These are phyloP conservation scores for Megaptera novaeangliae DNA, from an alignment of 2,113 vertebrate species.

Conservation along the genomic window DNA sequence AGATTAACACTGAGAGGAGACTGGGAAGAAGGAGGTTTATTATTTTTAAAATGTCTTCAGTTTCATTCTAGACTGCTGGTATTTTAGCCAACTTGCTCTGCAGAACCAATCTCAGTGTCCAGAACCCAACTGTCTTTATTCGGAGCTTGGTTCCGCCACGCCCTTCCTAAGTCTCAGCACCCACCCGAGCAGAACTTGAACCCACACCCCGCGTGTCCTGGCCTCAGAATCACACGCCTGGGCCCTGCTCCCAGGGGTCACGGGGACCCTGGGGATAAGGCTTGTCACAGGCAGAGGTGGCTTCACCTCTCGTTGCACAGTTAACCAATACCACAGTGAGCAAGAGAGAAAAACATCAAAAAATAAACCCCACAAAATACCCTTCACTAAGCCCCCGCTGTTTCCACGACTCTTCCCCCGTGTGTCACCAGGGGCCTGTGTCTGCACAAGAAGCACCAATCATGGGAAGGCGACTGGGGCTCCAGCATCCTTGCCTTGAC, in stretches of 20 bases:
- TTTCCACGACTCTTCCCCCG: neutral
- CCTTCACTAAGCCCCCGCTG: accelerated
- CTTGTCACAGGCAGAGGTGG: neutral
- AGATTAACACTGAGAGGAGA: accelerated
- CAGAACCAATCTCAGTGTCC: accelerated
- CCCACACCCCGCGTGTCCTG: accelerated
- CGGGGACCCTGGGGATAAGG: accelerated
- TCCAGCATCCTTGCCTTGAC: accelerated
- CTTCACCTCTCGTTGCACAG: no score
- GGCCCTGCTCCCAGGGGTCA: neutral
- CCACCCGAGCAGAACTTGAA: accelerated
- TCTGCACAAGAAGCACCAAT: accelerated
- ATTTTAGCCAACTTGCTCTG: accelerated
- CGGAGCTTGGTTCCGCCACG: accelerated
- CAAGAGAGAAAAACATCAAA: accelerated
- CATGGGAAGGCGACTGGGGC: accelerated
- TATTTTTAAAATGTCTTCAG: accelerated
- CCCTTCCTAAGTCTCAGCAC: neutral
- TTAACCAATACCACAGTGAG: neutral
- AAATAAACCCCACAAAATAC: accelerated
- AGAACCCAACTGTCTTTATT: accelerated
- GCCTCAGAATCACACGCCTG: accelerated
- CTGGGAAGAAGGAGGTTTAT: accelerated
- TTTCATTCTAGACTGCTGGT: accelerated
- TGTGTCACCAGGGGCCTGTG: accelerated